Conservation (phyloP, 2,113 vertebrate species). For the Zeus faber region DNA sequence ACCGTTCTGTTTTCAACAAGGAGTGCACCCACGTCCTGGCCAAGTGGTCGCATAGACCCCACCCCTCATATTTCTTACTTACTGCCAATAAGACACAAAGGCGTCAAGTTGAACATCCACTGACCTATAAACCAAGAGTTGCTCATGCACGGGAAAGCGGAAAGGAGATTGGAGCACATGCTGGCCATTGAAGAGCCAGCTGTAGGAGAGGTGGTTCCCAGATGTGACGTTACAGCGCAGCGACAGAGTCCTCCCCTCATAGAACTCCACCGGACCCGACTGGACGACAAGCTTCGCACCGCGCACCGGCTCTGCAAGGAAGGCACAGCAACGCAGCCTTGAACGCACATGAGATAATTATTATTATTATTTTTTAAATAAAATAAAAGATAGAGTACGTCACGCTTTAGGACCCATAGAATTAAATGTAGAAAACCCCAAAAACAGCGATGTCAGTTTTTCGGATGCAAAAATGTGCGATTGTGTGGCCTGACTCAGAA, state of each 20-base stretch:
- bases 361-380: too few relatives aligned
- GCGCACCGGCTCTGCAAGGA: conserved; percentile 51
- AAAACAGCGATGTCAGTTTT: too few relatives aligned
- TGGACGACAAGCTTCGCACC: conserved; percentile 4
- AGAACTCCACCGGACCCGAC: conserved; percentile 27
- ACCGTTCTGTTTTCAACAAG: background rate
- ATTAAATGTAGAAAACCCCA: too few relatives aligned
- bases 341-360: too few relatives aligned
- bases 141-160: background rate
- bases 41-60: background rate
- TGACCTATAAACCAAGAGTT: conserved; percentile 35
- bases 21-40: background rate
- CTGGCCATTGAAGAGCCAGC: conserved; percentile 49
- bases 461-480: too few relatives aligned
- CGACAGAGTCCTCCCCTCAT: conserved; percentile 42
- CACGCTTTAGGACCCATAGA: too few relatives aligned
- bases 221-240: conserved; percentile 32
- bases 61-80: background rate
- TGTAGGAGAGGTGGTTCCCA: conserved; percentile 58
- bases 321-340: too few relatives aligned
- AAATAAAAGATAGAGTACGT: too few relatives aligned
- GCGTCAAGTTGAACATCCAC: conserved; percentile 10
- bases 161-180: conserved; percentile 14
- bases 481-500: too few relatives aligned
- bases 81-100: background rate